Evolutionary conservation across 2,113 vertebrate genomes (phyloP).

Genomic region (Serilophus lunatus): DNA sequence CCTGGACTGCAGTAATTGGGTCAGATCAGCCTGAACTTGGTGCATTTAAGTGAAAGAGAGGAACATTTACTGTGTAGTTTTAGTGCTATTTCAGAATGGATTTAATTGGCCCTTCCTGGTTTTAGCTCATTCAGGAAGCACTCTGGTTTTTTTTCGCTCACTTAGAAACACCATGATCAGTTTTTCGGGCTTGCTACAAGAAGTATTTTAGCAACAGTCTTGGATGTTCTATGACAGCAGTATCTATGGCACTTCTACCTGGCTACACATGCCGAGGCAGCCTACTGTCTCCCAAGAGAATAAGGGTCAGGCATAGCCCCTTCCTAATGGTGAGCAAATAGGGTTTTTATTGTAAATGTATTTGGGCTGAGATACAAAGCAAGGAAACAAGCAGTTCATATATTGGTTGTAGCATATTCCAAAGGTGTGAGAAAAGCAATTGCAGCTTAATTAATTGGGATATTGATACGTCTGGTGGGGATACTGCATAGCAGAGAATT

Average conservation of each 20-base stretch:
- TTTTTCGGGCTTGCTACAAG: neutral
- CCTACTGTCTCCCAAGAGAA: neutral
- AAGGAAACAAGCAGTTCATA: neutral
- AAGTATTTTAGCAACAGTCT: neutral
- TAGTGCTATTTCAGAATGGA: neutral
- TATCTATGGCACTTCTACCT: neutral
- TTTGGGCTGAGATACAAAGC: neutral
- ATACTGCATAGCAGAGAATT: neutral
- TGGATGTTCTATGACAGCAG: neutral
- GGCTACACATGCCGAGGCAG: neutral
- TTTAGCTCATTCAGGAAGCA: conserved; percentile 5
- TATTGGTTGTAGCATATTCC: neutral
- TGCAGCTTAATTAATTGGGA: neutral
- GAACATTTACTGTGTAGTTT: neutral
- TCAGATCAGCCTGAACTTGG: neutral
- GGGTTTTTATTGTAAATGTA: neutral
- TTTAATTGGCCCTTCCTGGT: conserved; percentile 25
- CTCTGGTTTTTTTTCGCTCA: neutral
- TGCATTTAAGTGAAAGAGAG: neutral
- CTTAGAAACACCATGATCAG: neutral
- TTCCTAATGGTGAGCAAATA: neutral
- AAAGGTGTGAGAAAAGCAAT: neutral
- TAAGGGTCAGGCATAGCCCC: neutral
- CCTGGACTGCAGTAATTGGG: neutral
- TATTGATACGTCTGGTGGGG: neutral